Evolutionary conservation across 1,140 invertebrate species (phyloP).

Genomic region (Armadillidium nasatum): DNA sequence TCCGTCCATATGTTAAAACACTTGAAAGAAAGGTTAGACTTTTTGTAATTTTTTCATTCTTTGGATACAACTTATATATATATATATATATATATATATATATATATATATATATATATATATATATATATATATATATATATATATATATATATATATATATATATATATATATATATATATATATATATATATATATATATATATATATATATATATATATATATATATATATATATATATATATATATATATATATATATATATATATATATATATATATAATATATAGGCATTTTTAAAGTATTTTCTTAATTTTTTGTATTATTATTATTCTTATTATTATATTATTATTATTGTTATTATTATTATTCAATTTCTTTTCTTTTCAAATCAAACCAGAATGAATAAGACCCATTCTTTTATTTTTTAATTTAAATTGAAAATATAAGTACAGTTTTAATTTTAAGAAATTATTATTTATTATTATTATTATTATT

Average conservation of each 20-base stretch:
- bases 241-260: conserved; percentile 9
- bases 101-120: conserved; percentile 13
- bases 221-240: conserved; percentile 4
- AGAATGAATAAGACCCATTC: no score
- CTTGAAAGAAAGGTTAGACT: not conserved
- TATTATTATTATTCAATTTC: no score
- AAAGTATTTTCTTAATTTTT: no score
- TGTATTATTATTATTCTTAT: no score
- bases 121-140: conserved; percentile 16
- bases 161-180: not conserved
- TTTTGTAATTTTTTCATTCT: conserved; percentile 10
- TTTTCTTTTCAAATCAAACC: no score
- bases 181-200: conserved; percentile 20
- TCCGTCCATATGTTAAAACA: no score
- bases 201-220: not conserved
- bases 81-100: conserved; percentile 1
- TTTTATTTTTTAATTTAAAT: no score
- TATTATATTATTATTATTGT: no score
- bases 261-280: conserved; percentile 17
- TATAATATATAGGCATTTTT: not conserved
- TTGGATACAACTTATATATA: not conserved
- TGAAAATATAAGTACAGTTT: no score
- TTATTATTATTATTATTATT: no score
- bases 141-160: conserved; percentile 27
- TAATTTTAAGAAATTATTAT: no score